These are phyloP conservation scores for Nilaparvata lugens DNA, from an alignment of 1,140 invertebrate species.

Conservation along the genomic window DNA sequence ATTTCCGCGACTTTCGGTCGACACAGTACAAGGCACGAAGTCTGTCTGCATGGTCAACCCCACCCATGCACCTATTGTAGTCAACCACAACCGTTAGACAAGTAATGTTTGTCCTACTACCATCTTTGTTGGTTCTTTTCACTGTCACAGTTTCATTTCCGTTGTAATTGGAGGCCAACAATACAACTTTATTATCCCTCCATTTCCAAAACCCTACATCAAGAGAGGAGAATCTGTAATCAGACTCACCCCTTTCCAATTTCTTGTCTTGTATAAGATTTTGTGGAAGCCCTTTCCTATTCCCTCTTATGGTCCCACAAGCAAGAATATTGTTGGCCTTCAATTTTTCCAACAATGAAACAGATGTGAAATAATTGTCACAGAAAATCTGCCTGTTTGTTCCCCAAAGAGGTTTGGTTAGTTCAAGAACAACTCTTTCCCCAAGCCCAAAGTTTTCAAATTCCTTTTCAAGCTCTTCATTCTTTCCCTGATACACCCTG, in stretches of 20 bases:
- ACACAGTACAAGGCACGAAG: constrained; percentile 28
- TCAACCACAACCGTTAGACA: constrained; percentile 33
- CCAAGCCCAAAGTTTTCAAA: constrained; percentile 1
- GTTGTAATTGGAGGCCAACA: constrained; percentile 2
- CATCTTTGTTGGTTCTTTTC: constrained; percentile 13
- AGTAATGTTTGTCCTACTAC: constrained; percentile 23
- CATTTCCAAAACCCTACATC: constrained; percentile 8
- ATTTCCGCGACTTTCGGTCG: constrained; percentile 13
- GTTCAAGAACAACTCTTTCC: constrained; percentile 12
- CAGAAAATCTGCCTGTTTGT: constrained; percentile 4
- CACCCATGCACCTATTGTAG: constrained; percentile 35
- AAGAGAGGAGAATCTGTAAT: too few relatives aligned
- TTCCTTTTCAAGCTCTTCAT: not conserved
- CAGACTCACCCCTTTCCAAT: not conserved
- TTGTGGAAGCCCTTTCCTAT: not conserved
- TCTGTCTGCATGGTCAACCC: constrained; percentile 36
- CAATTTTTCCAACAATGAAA: constrained; percentile 15
- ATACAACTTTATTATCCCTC: constrained; percentile 2
- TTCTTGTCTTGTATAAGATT: not conserved
- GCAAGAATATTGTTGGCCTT: constrained; percentile 5
- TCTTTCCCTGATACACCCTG: not conserved
- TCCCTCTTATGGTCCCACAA: constrained; percentile 10
- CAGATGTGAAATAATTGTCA: constrained; percentile 16
- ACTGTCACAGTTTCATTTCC: constrained; percentile 8
- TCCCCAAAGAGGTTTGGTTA: constrained; percentile 15